Evolutionary conservation across 2,113 vertebrate species (phyloP), one percentile per base, ranked within the genome.

Genomic region (Leucosticte australis): DNA sequence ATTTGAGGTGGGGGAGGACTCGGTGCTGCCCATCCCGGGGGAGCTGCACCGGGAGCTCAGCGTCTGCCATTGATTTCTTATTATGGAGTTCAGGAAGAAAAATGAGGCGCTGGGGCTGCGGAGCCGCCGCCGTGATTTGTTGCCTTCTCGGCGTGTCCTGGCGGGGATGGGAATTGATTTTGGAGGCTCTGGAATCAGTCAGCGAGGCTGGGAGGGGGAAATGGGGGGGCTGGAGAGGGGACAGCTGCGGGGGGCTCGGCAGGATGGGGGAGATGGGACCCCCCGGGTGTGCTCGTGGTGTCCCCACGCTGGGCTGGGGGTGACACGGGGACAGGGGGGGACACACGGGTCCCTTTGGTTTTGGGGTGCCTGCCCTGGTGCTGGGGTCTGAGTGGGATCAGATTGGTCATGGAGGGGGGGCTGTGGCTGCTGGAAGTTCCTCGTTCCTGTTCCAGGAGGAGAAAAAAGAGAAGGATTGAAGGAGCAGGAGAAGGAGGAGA

Each of bases 91-190:
- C 95, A 96, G 88, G 60, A 59, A 87, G 94, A 95, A 81, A 95
- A 94, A 95, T 92, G 80, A 94, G 96, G 94, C 84, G 49, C 90
- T 91, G 88, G 95, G 87, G 90, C 95, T 56, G 81, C 60, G 68
- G 83, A 92, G 94, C 88, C 41, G 65, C 91, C 47, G 23, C 90
- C 8, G 60, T 97, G 97, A 96, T 96, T 97, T 97, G 97, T 97
- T 59, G 68, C 96, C 88, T 93, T 91, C 97, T 94, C 42, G 15
- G 35, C 37, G 70, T 67, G 59, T 90, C 94, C 95, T 93, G 92
- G 93, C 77, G 83, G 96, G 83, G 83, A 95, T 92, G 94, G 95
- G 97, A 97, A 98, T 97, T 97, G 96, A 96, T 96, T 96, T 83
- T 81, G 95, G 92, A 95, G 80, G 11, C 83, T 91, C 92, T 50